Percentiles rank a stretch among this genome's conserved stretches.
Conservation (phyloP, 2,888 invertebrate species). For the Limnephilus rhombicus region DNA sequence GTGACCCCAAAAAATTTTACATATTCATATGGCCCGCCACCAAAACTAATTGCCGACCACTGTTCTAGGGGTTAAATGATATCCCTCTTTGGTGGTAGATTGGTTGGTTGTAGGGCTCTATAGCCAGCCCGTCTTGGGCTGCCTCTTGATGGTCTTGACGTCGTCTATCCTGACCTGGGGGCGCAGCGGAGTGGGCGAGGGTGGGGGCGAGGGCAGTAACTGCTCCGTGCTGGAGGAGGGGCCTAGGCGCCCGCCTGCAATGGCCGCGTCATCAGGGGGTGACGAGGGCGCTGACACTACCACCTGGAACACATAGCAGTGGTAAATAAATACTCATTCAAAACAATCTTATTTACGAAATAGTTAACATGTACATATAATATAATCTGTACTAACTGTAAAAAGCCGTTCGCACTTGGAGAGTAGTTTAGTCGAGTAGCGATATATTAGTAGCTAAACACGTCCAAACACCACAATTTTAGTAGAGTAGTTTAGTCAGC, state of each 20-base stretch:
- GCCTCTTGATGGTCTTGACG: slow-evolving; percentile 77
- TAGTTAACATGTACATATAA: too few relatives aligned
- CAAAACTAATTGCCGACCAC: too few relatives aligned
- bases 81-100: background rate
- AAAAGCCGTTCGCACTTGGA: too few relatives aligned
- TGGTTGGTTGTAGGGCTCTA: background rate
- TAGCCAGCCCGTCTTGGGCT: slow-evolving; percentile 81
- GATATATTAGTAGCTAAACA: too few relatives aligned
- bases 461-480: too few relatives aligned
- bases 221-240: slow-evolving; percentile 77
- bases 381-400: too few relatives aligned
- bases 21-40: too few relatives aligned
- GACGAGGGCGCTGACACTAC: slow-evolving; percentile 62
- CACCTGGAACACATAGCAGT: background rate
- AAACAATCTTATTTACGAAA: too few relatives aligned
- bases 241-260: slow-evolving; percentile 70
- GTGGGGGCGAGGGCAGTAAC: slow-evolving; percentile 72
- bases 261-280: slow-evolving; percentile 67
- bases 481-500: too few relatives aligned
- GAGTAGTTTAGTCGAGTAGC: too few relatives aligned
- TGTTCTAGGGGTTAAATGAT: background rate
- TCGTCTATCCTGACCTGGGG: slow-evolving; percentile 76
- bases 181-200: slow-evolving; percentile 72
- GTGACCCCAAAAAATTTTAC: too few relatives aligned
- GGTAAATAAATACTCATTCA: background rate